A percentile compares a stretch with the other conserved stretches of the same genome.
Evolutionary conservation across 92 coral and sea anemone genomes (phyloP).

Genomic region (Phenganax subtilis): DNA sequence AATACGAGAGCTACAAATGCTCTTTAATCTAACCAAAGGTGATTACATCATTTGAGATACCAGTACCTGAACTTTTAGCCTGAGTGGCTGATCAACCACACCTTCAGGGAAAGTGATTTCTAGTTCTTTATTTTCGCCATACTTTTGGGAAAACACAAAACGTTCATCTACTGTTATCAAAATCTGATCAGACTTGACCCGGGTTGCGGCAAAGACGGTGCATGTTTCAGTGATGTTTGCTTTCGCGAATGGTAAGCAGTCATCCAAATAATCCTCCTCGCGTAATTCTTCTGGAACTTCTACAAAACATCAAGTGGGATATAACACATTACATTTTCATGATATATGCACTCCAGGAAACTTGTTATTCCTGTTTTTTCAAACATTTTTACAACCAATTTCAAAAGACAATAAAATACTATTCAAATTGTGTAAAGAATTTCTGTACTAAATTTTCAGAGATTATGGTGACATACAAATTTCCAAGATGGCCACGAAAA

Average conservation of each 20-base stretch:
- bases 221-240: background rate
- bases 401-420: no score
- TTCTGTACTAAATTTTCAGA: no score
- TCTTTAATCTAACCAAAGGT: background rate
- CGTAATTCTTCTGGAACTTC: background rate
- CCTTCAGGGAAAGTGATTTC: slow-evolving; percentile 4
- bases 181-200: background rate
- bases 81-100: background rate
- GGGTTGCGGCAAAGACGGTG: slow-evolving; percentile 7
- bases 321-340: background rate
- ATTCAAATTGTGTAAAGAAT: no score
- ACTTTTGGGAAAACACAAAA: background rate
- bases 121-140: background rate
- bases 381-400: no score
- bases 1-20: no score
- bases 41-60: background rate
- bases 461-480: no score
- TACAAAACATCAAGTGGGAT: background rate
- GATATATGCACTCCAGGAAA: no score
- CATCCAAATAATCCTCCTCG: background rate
- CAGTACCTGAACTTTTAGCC: slow-evolving; percentile 3
- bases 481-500: no score
- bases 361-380: background rate
- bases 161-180: background rate
- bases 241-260: slow-evolving; percentile 4